These are phyloP conservation scores for Scatophagus argus DNA, from an alignment of 2,113 vertebrate genomes.

Conservation along the genomic window DNA sequence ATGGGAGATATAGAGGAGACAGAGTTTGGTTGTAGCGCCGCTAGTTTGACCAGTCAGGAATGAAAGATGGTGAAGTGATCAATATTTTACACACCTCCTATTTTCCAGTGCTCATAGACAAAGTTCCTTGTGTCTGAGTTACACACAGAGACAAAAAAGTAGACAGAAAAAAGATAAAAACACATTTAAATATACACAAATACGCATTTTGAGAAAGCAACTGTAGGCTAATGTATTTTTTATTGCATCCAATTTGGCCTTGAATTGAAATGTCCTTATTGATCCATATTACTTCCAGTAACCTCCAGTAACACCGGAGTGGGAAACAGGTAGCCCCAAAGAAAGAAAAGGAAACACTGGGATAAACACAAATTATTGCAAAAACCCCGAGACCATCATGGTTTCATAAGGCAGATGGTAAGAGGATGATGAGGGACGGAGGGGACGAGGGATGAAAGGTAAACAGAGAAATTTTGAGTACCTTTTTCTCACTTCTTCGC, in stretches of 20 bases:
- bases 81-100: constrained; percentile 63
- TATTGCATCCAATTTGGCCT: too few relatives aligned
- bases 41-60: constrained; percentile 53
- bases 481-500: neutral
- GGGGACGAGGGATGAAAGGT: neutral
- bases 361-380: too few relatives aligned
- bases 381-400: constrained; percentile 14
- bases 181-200: too few relatives aligned
- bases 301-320: too few relatives aligned
- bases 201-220: neutral
- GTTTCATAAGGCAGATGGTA: neutral
- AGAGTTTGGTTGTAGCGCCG: constrained; percentile 40
- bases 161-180: neutral
- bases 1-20: constrained; percentile 27
- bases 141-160: constrained; percentile 1
- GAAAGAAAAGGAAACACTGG: too few relatives aligned
- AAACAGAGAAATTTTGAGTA: neutral
- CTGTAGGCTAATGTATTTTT: too few relatives aligned
- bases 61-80: constrained; percentile 49
- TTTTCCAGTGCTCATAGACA: constrained; percentile 30
- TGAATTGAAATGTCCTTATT: too few relatives aligned
- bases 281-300: too few relatives aligned
- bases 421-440: neutral
- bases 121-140: constrained; percentile 1
- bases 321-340: too few relatives aligned